These are phyloP conservation scores for Amblyraja radiata DNA, from an alignment of 2,797 vertebrate genomes.

Conservation along the genomic window DNA sequence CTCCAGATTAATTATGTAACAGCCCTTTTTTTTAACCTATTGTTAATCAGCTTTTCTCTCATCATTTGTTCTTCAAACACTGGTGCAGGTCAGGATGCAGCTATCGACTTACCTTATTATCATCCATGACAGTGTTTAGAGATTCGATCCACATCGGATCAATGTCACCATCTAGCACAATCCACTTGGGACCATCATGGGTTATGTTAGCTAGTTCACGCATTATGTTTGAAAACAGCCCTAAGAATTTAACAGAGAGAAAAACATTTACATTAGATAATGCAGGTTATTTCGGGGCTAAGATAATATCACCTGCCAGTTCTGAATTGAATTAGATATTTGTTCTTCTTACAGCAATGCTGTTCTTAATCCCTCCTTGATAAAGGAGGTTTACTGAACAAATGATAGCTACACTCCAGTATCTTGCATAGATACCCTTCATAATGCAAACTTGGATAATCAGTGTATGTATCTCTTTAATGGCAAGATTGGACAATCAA, in stretches of 20 bases:
- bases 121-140: slow-evolving; percentile 97
- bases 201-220: slow-evolving; percentile 78
- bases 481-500: neutral
- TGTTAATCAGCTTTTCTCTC: neutral
- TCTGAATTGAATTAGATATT: neutral
- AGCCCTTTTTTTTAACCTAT: neutral
- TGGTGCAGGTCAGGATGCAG: neutral
- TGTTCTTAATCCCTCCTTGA: neutral
- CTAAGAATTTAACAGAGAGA: slow-evolving; percentile 52
- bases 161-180: slow-evolving; percentile 91
- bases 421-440: neutral
- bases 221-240: slow-evolving; percentile 88
- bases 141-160: slow-evolving; percentile 99
- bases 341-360: neutral
- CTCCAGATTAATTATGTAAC: neutral
- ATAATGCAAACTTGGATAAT: neutral
- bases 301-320: neutral
- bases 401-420: neutral
- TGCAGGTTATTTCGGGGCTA: no score
- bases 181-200: slow-evolving; percentile 88
- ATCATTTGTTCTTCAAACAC: neutral
- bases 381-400: neutral
- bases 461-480: neutral
- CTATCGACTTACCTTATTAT: slow-evolving; percentile 81
- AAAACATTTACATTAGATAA: slow-evolving; percentile 27